Base-by-base conservation (phyloP, 2,113 vertebrate genomes). In the Procapra przewalskii region DNA sequence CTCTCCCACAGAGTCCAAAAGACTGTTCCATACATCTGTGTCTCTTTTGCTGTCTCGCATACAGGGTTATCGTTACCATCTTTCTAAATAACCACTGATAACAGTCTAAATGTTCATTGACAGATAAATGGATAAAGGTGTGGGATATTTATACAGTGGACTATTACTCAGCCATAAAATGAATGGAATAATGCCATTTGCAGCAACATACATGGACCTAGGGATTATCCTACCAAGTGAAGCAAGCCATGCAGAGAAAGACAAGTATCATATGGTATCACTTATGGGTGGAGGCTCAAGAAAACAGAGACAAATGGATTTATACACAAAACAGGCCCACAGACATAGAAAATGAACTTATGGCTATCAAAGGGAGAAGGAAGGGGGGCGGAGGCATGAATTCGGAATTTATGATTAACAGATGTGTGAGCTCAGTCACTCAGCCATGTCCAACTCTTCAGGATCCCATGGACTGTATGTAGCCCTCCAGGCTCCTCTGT, bases 401-500 rank as follows among this genome's bases (percentile, higher is more conserved):
- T 29, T 9, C 0, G 0, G 25, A 16, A 27, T 79, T 29, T 79
- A 25, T 15, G 75, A 79, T 79, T 16, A 45, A 79, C 40, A 45
- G 23, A 14, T 77, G 23, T 1, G 3, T 27, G 23, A 7, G 3
- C 12, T 77, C 40, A 77, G 12, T 43, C 40, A 27, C 40, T 40
- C 71, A 43, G 71, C 7, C 1, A 0, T 77, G 6, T 27, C 71
- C 29, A 43, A 27, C 23, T 27, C 40, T 43, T 43, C 1, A 3
- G 10, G 71, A 77, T 23, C 12, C 6, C 6, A 27, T 43, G 23
- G 40, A 77, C 23, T 43, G 3, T 7, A 77, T 43, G 3, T 7
- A 43, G 71, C 40, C 71, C 0, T 0, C 40, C 71, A 77, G 40
- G 6, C 71, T 77, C 12, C 71, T 77, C 12, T 77, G 23, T 43